Percentiles rank a stretch among this genome's conserved stretches.
These are phyloP conservation scores for Ptilorrhoa leucosticta DNA, from an alignment of 2,113 vertebrate genomes.

Conservation along the genomic window DNA sequence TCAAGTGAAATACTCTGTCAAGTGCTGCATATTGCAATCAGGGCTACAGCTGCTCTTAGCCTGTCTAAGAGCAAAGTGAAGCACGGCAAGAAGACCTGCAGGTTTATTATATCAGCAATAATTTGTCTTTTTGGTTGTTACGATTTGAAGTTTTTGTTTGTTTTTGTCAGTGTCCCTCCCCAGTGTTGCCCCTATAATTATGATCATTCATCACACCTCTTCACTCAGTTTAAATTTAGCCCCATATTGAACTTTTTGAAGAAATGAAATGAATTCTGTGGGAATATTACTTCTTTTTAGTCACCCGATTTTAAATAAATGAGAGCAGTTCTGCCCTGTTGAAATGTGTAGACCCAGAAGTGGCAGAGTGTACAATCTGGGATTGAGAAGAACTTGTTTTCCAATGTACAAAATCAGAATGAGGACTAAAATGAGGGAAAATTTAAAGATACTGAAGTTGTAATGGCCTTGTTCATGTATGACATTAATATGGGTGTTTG, in stretches of 20 bases:
- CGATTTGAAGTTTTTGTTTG: neutral
- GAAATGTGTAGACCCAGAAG: neutral
- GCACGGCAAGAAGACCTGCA: neutral
- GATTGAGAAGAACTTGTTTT: neutral
- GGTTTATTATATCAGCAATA: neutral
- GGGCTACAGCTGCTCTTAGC: neutral
- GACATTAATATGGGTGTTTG: neutral
- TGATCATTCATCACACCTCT: neutral
- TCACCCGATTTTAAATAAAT: neutral
- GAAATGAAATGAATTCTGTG: neutral
- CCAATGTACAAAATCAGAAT: neutral
- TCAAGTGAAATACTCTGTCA: neutral
- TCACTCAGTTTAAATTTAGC: neutral
- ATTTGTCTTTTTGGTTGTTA: neutral
- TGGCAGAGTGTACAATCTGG: neutral
- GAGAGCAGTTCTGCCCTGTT: neutral
- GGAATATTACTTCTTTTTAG: neutral
- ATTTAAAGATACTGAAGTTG: neutral
- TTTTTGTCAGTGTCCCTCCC: neutral
- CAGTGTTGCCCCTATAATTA: neutral
- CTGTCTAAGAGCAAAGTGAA: neutral
- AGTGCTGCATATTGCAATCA: neutral
- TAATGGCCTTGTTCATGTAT: neutral
- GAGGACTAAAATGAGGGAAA: neutral
- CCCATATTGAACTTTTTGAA: neutral